A percentile compares a stretch with the other conserved stretches of the same genome.
Conservation (phyloP, 2,888 invertebrate species). For the Drosophila infuscata region DNA sequence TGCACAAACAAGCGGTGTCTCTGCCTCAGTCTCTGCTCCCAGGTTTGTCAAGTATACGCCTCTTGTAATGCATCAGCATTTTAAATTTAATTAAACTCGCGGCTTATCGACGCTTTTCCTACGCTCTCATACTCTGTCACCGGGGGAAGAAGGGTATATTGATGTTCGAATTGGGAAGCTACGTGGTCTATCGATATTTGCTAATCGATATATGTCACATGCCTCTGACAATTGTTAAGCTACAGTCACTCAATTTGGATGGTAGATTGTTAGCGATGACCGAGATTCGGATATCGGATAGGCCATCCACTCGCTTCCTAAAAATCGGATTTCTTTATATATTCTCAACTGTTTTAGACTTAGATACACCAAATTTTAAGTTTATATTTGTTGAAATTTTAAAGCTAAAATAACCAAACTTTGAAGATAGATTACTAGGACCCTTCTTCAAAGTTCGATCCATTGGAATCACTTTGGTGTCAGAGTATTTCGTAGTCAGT, state of each 20-base stretch:
- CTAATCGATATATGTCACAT: not conserved
- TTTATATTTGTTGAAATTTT: not conserved
- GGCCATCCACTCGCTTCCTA: not conserved
- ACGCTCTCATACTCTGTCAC: not conserved
- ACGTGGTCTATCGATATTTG: not conserved
- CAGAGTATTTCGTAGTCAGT: not conserved
- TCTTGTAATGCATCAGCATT: slow-evolving; percentile 44
- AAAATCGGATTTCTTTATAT: not conserved
- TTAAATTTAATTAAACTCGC: slow-evolving; percentile 65
- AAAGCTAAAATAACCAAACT: not conserved
- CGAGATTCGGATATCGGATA: not conserved
- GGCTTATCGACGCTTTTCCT: slow-evolving; percentile 8
- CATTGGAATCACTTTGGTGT: not conserved
- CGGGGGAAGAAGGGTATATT: not conserved
- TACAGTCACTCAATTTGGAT: not conserved
- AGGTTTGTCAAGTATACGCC: slow-evolving; percentile 58
- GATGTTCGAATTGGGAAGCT: not conserved
- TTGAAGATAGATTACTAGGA: no score
- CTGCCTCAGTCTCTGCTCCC: slow-evolving; percentile 7
- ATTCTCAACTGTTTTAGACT: not conserved
- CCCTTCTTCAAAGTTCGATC: not conserved
- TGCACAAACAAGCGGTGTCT: slow-evolving; percentile 39
- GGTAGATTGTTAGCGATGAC: not conserved
- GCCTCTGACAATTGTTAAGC: not conserved
- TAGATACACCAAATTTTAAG: no score